Evolutionary conservation across 2,797 vertebrate species (phyloP).

Genomic region (Oreonectes daqikongensis): DNA sequence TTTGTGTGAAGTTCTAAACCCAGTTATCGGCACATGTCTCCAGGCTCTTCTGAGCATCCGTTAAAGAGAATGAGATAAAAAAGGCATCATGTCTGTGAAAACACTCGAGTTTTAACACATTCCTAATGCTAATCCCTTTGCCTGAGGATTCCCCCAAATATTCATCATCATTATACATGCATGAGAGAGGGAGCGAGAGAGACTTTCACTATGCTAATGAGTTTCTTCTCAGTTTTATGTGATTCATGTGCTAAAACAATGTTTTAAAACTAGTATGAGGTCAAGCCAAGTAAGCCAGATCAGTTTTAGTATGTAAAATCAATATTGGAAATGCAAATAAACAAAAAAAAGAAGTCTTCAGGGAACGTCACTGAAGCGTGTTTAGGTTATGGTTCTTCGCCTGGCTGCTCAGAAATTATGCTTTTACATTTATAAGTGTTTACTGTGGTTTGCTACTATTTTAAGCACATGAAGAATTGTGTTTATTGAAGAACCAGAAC

Average conservation of each 20-base stretch:
- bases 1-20: slow-evolving; percentile 21
- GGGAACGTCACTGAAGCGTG: neutral
- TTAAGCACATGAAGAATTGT: too few relatives aligned
- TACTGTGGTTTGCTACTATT: too few relatives aligned
- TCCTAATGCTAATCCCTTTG: slow-evolving; percentile 29
- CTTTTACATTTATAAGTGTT: too few relatives aligned
- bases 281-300: neutral
- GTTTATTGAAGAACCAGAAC: too few relatives aligned
- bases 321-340: slow-evolving; percentile 11
- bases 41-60: slow-evolving; percentile 2
- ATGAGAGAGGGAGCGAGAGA: slow-evolving; percentile 3
- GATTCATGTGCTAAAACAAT: slow-evolving; percentile 14
- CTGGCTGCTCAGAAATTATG: too few relatives aligned
- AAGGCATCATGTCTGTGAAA: slow-evolving; percentile 6
- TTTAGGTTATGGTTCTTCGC: neutral
- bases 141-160: slow-evolving; percentile 30
- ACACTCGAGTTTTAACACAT: neutral
- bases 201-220: slow-evolving; percentile 29
- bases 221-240: neutral
- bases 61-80: neutral
- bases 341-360: neutral
- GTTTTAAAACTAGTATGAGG: slow-evolving; percentile 4
- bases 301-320: neutral
- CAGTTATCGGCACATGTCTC: slow-evolving; percentile 26
- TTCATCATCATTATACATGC: slow-evolving; percentile 25